phyloP scores from a whole-genome alignment of 2,113 vertebrate species.

The Malurus elegans region DNA sequence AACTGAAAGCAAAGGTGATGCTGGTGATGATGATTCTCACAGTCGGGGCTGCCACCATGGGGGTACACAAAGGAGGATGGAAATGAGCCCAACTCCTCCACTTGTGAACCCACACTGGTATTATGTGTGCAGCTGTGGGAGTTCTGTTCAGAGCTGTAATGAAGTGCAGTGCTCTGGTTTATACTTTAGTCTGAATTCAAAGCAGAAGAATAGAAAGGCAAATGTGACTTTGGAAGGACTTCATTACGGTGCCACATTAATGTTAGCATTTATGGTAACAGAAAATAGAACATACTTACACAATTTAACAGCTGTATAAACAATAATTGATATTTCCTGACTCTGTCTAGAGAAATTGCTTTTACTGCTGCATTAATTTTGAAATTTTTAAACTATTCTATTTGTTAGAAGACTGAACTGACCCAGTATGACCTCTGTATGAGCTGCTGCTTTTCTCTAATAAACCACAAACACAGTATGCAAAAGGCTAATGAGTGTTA shows the following conservation, averaged over 20 bases:
- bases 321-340: background rate
- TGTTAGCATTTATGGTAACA: background rate
- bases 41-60: background rate
- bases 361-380: background rate
- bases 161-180: background rate
- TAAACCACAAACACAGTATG: background rate
- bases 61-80: background rate
- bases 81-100: background rate
- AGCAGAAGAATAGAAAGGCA: background rate
- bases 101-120: background rate
- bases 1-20: background rate
- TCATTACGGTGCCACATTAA: background rate
- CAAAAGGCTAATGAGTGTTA: conserved; percentile 33
- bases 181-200: background rate
- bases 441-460: conserved; percentile 2
- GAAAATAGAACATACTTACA: background rate
- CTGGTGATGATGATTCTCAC: background rate
- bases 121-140: background rate
- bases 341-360: background rate
- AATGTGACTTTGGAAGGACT: background rate
- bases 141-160: background rate
- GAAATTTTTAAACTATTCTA: background rate
- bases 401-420: background rate
- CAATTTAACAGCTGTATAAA: background rate
- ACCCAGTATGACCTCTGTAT: background rate